Conservation (phyloP, 2,888 invertebrate genomes). For the Carterocephalus palaemon region DNA sequence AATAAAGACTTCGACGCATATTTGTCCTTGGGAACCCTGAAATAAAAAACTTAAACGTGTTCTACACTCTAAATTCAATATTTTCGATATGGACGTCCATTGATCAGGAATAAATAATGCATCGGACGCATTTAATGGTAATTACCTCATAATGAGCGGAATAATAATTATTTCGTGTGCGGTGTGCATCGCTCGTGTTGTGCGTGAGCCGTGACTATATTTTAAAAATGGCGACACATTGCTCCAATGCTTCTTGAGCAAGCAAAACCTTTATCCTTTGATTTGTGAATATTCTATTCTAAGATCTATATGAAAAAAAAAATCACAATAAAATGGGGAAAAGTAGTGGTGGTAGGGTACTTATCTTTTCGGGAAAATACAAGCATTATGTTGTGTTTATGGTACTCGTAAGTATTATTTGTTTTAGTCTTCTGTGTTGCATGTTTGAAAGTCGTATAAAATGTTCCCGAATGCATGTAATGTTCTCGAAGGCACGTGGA, state of each 20-base stretch:
- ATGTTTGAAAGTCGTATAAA: too few relatives aligned
- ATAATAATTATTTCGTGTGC: conserved; percentile 53
- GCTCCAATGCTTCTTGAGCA: conserved; percentile 37
- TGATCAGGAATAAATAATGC: conserved; percentile 49
- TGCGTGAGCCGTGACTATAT: conserved; percentile 40
- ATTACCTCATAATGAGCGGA: conserved; percentile 62
- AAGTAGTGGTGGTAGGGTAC: too few relatives aligned
- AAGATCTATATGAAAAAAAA: too few relatives aligned
- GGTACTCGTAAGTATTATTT: too few relatives aligned
- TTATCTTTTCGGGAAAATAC: too few relatives aligned
- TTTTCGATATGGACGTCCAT: conserved; percentile 18
- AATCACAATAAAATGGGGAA: too few relatives aligned
- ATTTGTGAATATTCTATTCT: too few relatives aligned
- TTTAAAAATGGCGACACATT: conserved; percentile 34
- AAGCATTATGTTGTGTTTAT: too few relatives aligned
- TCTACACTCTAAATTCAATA: conserved; percentile 19
- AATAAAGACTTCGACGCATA: too few relatives aligned
- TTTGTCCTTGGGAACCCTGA: conserved; percentile 4
- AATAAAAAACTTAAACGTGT: conserved; percentile 14
- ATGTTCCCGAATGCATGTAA: too few relatives aligned
- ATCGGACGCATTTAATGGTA: conserved; percentile 55
- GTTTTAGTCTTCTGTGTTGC: too few relatives aligned
- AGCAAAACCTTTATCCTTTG: conserved; percentile 44
- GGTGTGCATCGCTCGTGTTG: conserved; percentile 35
- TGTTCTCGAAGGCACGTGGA: too few relatives aligned